Evolutionary conservation across 2,113 vertebrate species (phyloP).

Genomic region (Coryphaenoides rupestris): DNA sequence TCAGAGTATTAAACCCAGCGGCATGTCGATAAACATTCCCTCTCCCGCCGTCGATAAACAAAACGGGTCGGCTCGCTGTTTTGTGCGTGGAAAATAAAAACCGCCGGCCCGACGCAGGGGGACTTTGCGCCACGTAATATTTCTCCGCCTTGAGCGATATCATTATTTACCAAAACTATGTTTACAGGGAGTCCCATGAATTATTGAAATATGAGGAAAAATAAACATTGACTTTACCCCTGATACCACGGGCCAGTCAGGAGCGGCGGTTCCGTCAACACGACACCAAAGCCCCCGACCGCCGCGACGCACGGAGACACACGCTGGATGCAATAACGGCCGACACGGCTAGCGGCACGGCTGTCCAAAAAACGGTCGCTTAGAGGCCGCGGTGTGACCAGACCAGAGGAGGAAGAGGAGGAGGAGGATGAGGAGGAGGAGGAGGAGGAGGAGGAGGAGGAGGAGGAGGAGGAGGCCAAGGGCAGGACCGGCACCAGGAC

Average conservation of each 20-base stretch:
- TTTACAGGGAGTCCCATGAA: conserved; percentile 42
- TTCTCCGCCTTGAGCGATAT: conserved; percentile 28
- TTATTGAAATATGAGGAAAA: conserved; percentile 28
- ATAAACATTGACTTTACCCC: conserved; percentile 40
- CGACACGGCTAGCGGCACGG: too few species aligned
- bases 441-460: too few species aligned
- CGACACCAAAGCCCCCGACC: conserved; percentile 2
- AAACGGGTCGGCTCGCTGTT: background rate
- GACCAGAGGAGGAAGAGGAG: too few species aligned
- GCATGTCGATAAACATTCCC: conserved; percentile 46
- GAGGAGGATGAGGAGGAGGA: too few species aligned
- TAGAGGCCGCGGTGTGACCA: too few species aligned
- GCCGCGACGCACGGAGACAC: conserved; percentile 3
- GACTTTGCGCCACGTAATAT: conserved; percentile 28
- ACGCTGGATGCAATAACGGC: too few species aligned
- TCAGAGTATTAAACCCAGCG: conserved; percentile 16
- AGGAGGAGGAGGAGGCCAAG: too few species aligned
- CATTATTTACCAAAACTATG: conserved; percentile 10
- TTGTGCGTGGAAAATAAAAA: conserved; percentile 18
- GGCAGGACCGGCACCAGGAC: too few species aligned
- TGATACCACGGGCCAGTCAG: conserved; percentile 23
- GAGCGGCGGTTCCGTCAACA: conserved; percentile 27
- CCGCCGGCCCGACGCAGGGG: conserved; percentile 6
- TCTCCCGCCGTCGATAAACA: background rate
- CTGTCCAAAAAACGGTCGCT: too few species aligned